Percentiles rank a stretch among this genome's conserved stretches.
phyloP scores from a whole-genome alignment of 2,888 invertebrate species.

The Erebia aethiops region DNA sequence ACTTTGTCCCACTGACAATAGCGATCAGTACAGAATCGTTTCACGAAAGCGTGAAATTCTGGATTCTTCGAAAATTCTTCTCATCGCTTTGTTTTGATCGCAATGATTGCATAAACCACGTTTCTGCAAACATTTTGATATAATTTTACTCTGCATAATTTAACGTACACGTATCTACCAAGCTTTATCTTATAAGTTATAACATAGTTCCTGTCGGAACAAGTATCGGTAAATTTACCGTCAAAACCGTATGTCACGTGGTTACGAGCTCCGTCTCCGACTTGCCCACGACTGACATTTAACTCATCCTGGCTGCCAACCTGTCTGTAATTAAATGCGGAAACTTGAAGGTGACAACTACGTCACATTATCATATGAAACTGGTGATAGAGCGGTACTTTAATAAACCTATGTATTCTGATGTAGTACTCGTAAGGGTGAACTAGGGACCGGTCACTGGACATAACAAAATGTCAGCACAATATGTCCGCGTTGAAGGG shows the following conservation, averaged over 20 bases:
- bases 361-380: conserved; percentile 7
- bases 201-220: background rate
- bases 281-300: conserved; percentile 15
- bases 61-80: too few relatives aligned
- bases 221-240: conserved; percentile 2
- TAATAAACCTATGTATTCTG: too few relatives aligned
- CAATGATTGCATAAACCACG: too few relatives aligned
- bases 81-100: too few relatives aligned
- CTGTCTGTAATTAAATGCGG: conserved; percentile 9
- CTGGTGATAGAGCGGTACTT: background rate
- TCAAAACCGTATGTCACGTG: conserved; percentile 21
- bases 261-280: conserved; percentile 21
- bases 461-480: too few relatives aligned
- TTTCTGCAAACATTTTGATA: too few relatives aligned
- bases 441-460: background rate
- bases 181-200: background rate
- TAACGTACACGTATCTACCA: background rate
- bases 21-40: too few relatives aligned
- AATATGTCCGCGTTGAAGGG: too few relatives aligned
- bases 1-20: too few relatives aligned
- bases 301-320: too few relatives aligned
- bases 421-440: background rate
- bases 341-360: background rate
- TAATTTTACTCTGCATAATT: background rate
- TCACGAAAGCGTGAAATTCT: too few relatives aligned